phyloP scores from a whole-genome alignment of 2,888 invertebrate species.

The Carterocephalus palaemon region DNA sequence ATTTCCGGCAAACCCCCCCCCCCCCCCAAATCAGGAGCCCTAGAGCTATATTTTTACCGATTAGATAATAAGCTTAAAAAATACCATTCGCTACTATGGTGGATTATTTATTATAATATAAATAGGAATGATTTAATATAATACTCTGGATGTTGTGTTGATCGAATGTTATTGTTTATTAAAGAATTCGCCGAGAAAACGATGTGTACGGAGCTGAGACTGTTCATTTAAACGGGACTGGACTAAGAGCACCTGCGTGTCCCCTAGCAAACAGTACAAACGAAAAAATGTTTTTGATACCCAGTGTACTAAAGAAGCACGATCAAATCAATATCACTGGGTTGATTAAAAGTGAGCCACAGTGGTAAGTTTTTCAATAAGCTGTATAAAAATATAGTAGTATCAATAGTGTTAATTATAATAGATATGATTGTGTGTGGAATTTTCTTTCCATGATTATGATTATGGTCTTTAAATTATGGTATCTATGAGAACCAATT shows the following conservation, averaged over 20 bases:
- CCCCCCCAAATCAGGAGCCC: no score
- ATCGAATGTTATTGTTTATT: slow-evolving; percentile 26
- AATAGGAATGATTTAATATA: not conserved
- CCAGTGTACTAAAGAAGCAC: slow-evolving; percentile 40
- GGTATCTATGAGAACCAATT: no score
- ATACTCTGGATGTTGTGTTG: not conserved
- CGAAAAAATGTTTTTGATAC: slow-evolving; percentile 54
- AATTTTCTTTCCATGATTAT: no score
- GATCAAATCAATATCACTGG: slow-evolving; percentile 45
- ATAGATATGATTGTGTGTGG: no score
- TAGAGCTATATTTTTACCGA: no score
- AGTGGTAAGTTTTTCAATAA: slow-evolving; percentile 40
- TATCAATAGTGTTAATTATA: no score
- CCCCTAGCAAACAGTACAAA: slow-evolving; percentile 39
- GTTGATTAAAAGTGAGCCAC: slow-evolving; percentile 32
- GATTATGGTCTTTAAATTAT: no score
- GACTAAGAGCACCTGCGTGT: slow-evolving; percentile 45
- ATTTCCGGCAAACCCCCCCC: no score
- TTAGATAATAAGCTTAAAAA: no score
- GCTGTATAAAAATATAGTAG: no score
- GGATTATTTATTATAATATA: no score
- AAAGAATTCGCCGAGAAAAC: slow-evolving; percentile 40
- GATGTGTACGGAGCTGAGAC: slow-evolving; percentile 42
- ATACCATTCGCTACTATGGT: no score
- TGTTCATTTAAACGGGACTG: slow-evolving; percentile 39